These are phyloP conservation scores for Nysson spinosus DNA, from an alignment of 2,888 invertebrate species.

Conservation along the genomic window DNA sequence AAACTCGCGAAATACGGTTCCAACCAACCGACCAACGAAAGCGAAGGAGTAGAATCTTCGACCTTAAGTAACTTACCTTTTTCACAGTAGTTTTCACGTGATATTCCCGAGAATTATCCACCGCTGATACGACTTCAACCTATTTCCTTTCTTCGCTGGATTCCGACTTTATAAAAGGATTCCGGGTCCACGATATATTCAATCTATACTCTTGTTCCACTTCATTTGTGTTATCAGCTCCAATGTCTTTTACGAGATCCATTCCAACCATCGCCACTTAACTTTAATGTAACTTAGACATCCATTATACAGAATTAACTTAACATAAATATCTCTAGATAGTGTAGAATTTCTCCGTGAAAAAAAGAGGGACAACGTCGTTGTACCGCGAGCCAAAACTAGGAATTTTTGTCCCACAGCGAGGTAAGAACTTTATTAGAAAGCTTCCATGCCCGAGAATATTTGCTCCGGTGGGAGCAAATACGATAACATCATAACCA, in stretches of 20 bases:
- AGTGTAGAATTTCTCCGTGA: too few relatives aligned
- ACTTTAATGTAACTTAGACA: too few relatives aligned
- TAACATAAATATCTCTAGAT: too few relatives aligned
- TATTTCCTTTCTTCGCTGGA: conserved; percentile 16
- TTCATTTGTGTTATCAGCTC: too few relatives aligned
- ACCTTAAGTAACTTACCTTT: conserved; percentile 38
- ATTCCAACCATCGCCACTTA: too few relatives aligned
- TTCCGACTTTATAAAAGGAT: conserved; percentile 25
- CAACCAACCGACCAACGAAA: not conserved
- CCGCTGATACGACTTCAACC: conserved; percentile 36
- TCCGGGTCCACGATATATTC: too few relatives aligned
- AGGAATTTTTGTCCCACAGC: not conserved
- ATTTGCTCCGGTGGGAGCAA: not conserved
- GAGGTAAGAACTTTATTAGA: conserved; percentile 37
- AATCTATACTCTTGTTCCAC: too few relatives aligned
- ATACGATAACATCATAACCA: conserved; percentile 31
- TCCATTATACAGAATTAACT: too few relatives aligned
- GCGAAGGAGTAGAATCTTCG: conserved; percentile 5
- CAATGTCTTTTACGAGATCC: too few relatives aligned
- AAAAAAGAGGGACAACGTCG: not conserved
- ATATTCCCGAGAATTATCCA: conserved; percentile 21
- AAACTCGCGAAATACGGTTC: conserved; percentile 21
- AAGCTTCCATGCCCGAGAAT: conserved; percentile 15
- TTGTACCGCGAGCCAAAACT: not conserved
- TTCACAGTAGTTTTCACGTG: conserved; percentile 32